These are phyloP conservation scores for Macrochelys suwanniensis DNA, from an alignment of 2,797 vertebrate genomes.

Conservation along the genomic window DNA sequence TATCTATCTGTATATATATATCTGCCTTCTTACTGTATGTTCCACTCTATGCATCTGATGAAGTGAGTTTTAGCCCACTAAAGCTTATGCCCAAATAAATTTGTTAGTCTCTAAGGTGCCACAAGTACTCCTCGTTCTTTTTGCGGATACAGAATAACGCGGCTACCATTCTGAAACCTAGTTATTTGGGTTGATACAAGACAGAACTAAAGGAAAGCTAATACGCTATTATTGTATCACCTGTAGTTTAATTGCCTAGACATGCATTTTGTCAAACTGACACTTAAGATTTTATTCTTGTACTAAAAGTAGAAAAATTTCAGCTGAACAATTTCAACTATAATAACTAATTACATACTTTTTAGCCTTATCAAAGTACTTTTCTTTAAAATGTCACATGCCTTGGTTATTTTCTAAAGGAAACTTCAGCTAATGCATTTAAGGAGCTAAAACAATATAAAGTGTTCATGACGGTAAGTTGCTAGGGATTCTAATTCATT, in stretches of 20 bases:
- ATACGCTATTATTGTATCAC: neutral
- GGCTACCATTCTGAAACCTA: neutral
- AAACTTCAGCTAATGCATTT: neutral
- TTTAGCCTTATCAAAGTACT: neutral
- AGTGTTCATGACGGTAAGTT: neutral
- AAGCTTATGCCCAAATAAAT: no score
- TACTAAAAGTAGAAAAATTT: neutral
- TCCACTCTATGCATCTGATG: no score
- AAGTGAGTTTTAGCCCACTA: no score
- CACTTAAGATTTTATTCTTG: neutral
- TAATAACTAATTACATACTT: neutral
- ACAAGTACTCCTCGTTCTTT: no score
- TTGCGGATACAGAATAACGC: no score
- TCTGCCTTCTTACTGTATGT: no score
- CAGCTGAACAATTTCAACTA: neutral
- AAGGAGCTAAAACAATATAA: neutral
- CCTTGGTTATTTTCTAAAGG: neutral
- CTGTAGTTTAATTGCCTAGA: neutral
- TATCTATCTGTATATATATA: no score
- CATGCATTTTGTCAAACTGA: neutral
- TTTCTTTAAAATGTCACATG: neutral
- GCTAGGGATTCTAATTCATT: neutral
- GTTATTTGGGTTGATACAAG: neutral
- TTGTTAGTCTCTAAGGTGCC: no score
- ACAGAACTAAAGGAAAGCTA: neutral